Percentiles rank a stretch among this genome's conserved stretches.
Conservation (phyloP, 1,140 invertebrate species). For the Trachelipus rathkii region DNA sequence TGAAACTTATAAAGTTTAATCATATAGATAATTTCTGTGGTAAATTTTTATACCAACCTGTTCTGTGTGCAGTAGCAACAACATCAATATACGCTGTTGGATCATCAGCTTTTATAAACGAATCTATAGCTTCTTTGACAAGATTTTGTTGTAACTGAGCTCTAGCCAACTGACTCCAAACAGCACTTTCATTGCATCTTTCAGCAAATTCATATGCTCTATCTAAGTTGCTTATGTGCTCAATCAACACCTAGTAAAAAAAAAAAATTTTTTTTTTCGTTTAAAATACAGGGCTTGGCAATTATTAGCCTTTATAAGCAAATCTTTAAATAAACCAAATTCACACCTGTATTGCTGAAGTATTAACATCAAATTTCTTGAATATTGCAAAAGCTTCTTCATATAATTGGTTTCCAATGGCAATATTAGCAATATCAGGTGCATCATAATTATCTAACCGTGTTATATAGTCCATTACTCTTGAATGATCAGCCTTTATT, state of each 20-base stretch:
- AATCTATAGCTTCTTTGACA: conserved; percentile 98
- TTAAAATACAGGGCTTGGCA: not conserved
- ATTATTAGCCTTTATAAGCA: not conserved
- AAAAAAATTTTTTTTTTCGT: too few relatives aligned
- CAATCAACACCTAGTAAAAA: conserved; percentile 78
- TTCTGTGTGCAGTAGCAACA: conserved; percentile 86
- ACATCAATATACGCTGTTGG: conserved; percentile 97
- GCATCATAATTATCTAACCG: conserved; percentile 99
- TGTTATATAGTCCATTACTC: conserved; percentile 85
- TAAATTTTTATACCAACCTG: conserved; percentile 51
- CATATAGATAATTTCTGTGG: not conserved
- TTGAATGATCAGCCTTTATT: conserved; percentile 93
- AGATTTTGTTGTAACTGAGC: conserved; percentile 91
- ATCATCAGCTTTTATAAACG: conserved; percentile 98
- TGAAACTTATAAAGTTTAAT: not conserved
- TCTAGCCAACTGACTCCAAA: conserved; percentile 95
- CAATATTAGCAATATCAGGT: conserved; percentile 99
- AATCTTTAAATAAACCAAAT: not conserved
- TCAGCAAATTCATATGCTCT: conserved; percentile 99
- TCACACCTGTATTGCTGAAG: conserved; percentile 87
- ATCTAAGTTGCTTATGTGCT: conserved; percentile 95
- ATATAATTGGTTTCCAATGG: conserved; percentile 93
- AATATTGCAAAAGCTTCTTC: conserved; percentile 99
- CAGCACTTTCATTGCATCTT: conserved; percentile 95
- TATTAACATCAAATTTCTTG: conserved; percentile 99